These are phyloP conservation scores for Lordiphosa stackelbergi DNA, from an alignment of 1,140 invertebrate genomes.

Conservation along the genomic window DNA sequence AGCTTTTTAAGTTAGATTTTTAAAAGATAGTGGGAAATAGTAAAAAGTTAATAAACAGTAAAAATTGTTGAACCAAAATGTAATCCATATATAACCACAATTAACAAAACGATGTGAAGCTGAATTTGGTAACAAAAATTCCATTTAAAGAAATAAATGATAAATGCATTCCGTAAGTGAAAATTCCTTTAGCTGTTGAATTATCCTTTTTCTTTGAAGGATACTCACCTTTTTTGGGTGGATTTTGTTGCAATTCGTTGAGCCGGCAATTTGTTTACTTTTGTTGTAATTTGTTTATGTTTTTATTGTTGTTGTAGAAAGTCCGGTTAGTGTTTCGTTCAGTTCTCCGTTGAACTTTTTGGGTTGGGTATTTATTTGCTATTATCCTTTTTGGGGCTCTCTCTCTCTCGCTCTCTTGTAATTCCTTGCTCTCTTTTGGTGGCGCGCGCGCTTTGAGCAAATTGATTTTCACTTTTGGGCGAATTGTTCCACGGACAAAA, in stretches of 20 bases:
- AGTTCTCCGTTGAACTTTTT: conserved; percentile 43
- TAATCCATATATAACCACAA: no score
- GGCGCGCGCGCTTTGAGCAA: conserved; percentile 58
- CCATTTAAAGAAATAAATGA: no score
- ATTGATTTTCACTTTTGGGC: conserved; percentile 72
- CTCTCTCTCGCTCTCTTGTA: conserved; percentile 9
- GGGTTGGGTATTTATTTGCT: conserved; percentile 31
- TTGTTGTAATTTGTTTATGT: conserved; percentile 29
- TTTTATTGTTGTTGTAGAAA: conserved; percentile 29
- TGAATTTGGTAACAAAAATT: no score
- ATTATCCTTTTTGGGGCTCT: conserved; percentile 18
- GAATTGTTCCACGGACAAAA: conserved; percentile 40
- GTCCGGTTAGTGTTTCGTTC: conserved; percentile 50
- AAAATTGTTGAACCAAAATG: no score
- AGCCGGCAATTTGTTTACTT: conserved; percentile 65
- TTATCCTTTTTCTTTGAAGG: neutral
- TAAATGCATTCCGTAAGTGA: no score
- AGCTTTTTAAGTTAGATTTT: no score
- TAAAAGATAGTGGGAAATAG: no score
- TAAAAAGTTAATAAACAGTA: no score
- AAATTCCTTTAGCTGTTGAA: no score
- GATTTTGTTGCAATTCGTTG: conserved; percentile 32
- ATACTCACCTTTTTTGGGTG: conserved; percentile 47
- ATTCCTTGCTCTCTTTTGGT: conserved; percentile 17
- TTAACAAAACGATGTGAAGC: no score